Base-by-base conservation (phyloP, 2,113 vertebrate species). In the Myiozetetes cayanensis region DNA sequence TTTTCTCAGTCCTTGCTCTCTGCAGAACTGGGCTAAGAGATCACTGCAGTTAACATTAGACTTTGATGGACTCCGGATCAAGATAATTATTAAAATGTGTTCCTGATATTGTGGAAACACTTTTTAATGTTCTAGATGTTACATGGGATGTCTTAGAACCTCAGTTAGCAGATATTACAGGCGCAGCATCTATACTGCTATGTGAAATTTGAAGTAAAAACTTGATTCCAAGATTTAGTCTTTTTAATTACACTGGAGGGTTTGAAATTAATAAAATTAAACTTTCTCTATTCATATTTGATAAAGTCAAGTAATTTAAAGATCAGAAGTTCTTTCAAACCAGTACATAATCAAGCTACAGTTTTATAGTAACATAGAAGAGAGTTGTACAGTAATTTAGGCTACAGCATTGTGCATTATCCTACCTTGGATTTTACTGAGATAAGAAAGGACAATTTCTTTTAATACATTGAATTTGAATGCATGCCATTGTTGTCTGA, bases 211-310 rank as follows among this genome's bases (percentile, higher is more conserved):
- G 14, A 91, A 63, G 6, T 12, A 10, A 90, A 79, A 47, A 39
- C 15, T n/a, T 44, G 4, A 52, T 72, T 79, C 65, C 27, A 76
- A 53, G 9, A 82, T 76, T 46, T 53, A 65, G 6, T 14, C 14
- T 7, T 19, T 39, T 72, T 79, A 72, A 44, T 73, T 50, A 79
- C 23, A 56, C 13, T 68, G 6, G 8, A 56, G 31, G 10, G 2
- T 59, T 89, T 79, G 46, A 89, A 72, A 93, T 4, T 21, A 84
- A 83, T 44, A 70, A 79, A 70, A 72, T 20, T 41, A 63, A 91
- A 33, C 2, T 79, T 79, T 78, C 6, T 66, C 9, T 62, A 16
- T 28, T 66, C 17, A 8, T 62, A 53, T 70, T 70, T 46, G 44
- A 47, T 22, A 44, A 77, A 73, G 19, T 35, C 27, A 68, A 90